Evolutionary conservation across 2,113 vertebrate species (phyloP).

Genomic region (Zosterops hypoxanthus): DNA sequence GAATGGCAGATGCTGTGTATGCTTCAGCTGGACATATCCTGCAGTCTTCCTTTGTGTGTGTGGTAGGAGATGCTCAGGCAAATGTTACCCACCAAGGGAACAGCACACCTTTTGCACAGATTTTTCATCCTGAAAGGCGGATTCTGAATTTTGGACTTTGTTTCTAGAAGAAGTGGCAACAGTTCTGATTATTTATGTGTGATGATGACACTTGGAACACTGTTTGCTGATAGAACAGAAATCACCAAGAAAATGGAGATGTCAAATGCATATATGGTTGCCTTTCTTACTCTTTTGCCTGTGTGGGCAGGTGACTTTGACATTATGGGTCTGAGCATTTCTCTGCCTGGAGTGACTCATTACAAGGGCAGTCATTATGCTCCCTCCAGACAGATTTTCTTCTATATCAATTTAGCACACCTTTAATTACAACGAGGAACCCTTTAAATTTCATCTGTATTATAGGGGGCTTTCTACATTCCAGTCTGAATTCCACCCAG

Average conservation of each 20-base stretch:
- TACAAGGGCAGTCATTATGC: not conserved
- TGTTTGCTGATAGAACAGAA: not conserved
- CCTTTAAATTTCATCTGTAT: conserved; percentile 3
- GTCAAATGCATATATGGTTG: not conserved
- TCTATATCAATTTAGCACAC: not conserved
- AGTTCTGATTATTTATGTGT: not conserved
- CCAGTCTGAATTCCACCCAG: conserved; percentile 1
- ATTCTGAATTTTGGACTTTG: not conserved
- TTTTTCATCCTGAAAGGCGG: not conserved
- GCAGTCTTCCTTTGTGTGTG: not conserved
- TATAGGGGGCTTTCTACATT: not conserved
- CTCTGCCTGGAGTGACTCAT: not conserved
- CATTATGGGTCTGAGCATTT: not conserved
- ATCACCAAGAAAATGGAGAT: not conserved
- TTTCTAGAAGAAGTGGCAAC: not conserved
- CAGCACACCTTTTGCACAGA: not conserved
- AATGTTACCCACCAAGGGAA: not conserved
- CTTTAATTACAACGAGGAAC: conserved; percentile 29
- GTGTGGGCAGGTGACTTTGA: not conserved
- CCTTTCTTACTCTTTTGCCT: not conserved
- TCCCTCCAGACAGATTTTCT: conserved; percentile 45
- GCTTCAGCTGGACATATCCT: not conserved
- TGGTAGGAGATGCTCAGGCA: not conserved
- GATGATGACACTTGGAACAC: not conserved
- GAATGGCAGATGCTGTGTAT: not conserved